A percentile compares a stretch with the other conserved stretches of the same genome.
These are phyloP conservation scores for Hemiprocne comata DNA, from an alignment of 2,113 vertebrate genomes.

Conservation along the genomic window DNA sequence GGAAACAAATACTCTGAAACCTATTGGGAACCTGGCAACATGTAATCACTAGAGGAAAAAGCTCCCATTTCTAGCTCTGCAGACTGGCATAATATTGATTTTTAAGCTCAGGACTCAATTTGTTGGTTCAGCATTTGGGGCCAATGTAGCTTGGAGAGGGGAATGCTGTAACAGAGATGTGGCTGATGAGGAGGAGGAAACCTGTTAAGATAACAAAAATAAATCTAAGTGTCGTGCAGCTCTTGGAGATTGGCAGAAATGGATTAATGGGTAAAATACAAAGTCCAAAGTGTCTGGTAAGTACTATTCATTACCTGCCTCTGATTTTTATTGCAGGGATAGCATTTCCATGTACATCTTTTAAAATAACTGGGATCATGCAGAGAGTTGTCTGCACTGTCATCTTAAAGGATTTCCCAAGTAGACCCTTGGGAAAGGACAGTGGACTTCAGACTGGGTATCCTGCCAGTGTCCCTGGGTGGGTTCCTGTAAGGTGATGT, in stretches of 20 bases:
- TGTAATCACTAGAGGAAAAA: background rate
- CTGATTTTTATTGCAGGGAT: background rate
- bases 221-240: background rate
- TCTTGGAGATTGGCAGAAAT: background rate
- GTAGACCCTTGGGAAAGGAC: fast-evolving
- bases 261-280: background rate
- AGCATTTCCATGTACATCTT: background rate
- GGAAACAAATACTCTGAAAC: background rate
- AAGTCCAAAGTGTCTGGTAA: background rate
- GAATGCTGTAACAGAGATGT: background rate
- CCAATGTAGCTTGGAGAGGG: background rate
- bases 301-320: background rate
- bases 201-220: background rate
- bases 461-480: background rate
- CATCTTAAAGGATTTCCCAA: background rate
- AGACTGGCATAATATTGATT: background rate
- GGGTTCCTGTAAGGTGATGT: background rate
- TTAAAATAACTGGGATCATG: background rate
- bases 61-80: background rate
- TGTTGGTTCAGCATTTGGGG: background rate
- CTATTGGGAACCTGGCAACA: background rate
- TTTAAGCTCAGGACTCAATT: background rate
- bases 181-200: background rate
- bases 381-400: no score
- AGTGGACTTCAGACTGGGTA: background rate